Base-by-base conservation (phyloP, 2,888 invertebrate species). In the Cephus sareptanus region DNA sequence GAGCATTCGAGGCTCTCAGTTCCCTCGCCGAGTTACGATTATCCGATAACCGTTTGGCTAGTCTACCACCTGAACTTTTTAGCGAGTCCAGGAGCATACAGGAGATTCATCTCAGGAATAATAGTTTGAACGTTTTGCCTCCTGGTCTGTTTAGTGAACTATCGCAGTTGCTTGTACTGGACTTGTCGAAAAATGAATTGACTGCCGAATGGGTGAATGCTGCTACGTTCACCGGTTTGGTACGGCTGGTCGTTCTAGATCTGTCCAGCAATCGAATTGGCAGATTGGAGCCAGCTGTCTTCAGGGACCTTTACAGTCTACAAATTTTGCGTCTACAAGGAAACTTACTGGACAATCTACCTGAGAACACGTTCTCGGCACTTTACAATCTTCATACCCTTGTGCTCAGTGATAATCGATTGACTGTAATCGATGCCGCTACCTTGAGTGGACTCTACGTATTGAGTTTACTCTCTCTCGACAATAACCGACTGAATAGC, bases 171-270 rank as follows among this genome's bases (percentile, higher is more conserved):
- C 92, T 96, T 76, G 95, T 96, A 81, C 92, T 97, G 81, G 96
- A 97, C 92, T 92, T 97, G 86, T 96, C 96, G 37, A 94, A 94
- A 85, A 97, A 97, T 90, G 96, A 96, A 91, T 92, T 97, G 81
- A 95, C 96, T 4, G 95, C 96, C 75, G 96, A 96, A 89, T 96
- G 96, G 96, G 95, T 96, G 81, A 96, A 96, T 89, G 94, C 96
- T 34, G 95, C 95, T 3, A 96, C 96, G 15, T 97, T 97, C 90
- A 93, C 95, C 75, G 96, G 96, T 84, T 92, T 97, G 70, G 94
- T 96, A 85, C 93, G 96, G 79, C 93, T 97, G 23, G 95, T 96
- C 35, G 95, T 96, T 83, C 92, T 97, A 79, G 96, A 96, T 89
- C 93, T 97, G 83, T 96, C 96, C 74, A 94, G 94, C 89, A 97